A percentile compares a stretch with the other conserved stretches of the same genome.
Conservation (phyloP, 1,140 invertebrate genomes). For the Mactra quadrangularis region DNA sequence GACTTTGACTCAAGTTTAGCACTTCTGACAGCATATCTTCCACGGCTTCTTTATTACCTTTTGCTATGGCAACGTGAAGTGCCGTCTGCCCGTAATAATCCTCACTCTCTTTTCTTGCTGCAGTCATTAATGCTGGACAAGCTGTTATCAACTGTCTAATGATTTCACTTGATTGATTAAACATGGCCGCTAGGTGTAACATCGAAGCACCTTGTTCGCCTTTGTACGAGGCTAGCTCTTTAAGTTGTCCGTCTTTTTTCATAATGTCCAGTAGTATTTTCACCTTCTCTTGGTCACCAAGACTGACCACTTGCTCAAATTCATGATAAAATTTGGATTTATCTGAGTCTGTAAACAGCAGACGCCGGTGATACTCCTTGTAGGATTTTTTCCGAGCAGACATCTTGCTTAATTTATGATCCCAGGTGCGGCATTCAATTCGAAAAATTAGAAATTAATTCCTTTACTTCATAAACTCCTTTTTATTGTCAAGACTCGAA, state of each 20-base stretch:
- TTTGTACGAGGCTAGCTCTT: slow-evolving; percentile 22
- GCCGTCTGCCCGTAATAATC: slow-evolving; percentile 69
- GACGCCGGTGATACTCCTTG: slow-evolving; percentile 40
- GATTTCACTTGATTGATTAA: slow-evolving; percentile 53
- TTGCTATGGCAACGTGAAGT: slow-evolving; percentile 67
- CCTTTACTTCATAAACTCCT: too few species aligned
- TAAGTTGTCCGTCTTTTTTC: slow-evolving; percentile 30
- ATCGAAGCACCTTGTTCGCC: slow-evolving; percentile 52
- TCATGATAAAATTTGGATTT: slow-evolving; percentile 39
- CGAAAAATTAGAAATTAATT: too few species aligned
- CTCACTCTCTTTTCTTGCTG: slow-evolving; percentile 42
- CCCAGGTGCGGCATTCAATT: too few species aligned
- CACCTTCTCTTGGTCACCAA: slow-evolving; percentile 34
- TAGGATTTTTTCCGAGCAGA: slow-evolving; percentile 32
- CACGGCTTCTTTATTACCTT: slow-evolving; percentile 62
- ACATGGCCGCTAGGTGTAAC: slow-evolving; percentile 62
- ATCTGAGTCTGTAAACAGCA: slow-evolving; percentile 30
- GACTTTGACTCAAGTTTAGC: slow-evolving; percentile 21
- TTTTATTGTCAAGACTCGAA: too few species aligned
- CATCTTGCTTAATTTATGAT: too few species aligned
- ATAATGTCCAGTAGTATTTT: slow-evolving; percentile 36
- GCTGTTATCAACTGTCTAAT: slow-evolving; percentile 47
- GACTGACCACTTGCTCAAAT: slow-evolving; percentile 24
- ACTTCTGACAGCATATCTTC: slow-evolving; percentile 60
- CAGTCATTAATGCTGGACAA: slow-evolving; percentile 56